Conservation (phyloP, 2,113 vertebrate species). For the Hyaena hyaena region DNA sequence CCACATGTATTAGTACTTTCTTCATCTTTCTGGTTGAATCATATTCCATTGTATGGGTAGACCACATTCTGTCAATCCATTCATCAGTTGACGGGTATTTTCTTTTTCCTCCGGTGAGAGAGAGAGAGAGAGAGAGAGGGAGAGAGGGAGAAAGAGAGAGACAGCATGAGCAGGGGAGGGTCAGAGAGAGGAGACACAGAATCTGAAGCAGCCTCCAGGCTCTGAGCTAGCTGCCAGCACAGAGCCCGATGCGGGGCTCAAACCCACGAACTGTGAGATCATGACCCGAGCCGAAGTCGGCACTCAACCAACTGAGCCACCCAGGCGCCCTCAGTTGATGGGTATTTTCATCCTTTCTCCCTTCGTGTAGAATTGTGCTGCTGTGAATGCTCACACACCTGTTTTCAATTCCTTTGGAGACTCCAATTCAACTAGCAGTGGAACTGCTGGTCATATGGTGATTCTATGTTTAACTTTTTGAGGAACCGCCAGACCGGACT, state of each 20-base stretch:
- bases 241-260: too few relatives aligned
- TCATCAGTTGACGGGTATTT: background rate
- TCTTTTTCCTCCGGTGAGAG: too few relatives aligned
- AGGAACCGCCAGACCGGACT: background rate
- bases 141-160: too few relatives aligned
- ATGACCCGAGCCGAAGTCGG: too few relatives aligned
- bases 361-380: background rate
- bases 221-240: too few relatives aligned
- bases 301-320: too few relatives aligned
- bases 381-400: background rate
- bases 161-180: too few relatives aligned
- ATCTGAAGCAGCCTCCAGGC: too few relatives aligned
- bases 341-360: background rate
- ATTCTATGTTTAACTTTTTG: background rate
- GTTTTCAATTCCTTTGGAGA: background rate
- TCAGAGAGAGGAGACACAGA: too few relatives aligned
- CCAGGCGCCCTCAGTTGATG: background rate
- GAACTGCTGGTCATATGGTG: background rate
- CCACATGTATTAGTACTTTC: background rate
- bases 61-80: background rate
- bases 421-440: background rate
- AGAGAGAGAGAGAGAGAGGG: too few relatives aligned
- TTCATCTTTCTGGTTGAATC: background rate
- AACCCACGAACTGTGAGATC: too few relatives aligned
- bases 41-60: background rate